Evolutionary conservation across 1,140 invertebrate species (phyloP), one percentile per base, ranked within the genome.

Genomic region (Dendroctonus valens): DNA sequence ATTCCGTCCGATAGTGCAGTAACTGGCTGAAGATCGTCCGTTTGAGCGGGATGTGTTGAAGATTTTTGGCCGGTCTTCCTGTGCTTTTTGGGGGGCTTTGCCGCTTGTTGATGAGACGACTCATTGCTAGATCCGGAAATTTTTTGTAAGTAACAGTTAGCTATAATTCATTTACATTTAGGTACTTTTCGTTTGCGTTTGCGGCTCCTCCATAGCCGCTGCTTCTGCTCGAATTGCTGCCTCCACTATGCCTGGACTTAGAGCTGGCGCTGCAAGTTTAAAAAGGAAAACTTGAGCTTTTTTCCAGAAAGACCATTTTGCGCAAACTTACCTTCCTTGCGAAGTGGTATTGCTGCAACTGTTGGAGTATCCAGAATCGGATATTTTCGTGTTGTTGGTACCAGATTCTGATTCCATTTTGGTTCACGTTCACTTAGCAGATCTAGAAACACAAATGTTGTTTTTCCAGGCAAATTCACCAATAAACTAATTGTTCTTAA

Each of bases 311-410:
- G 12, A 48, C 5, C 0, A 52, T 52, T 52, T 52, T 7, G 9
- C n/a, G 9, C 8, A 64, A 67, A 44, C 48, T 74, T 74, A 91
- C 89, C 89, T 91, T 69, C 86, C 80, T 71, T 89, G 85, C 1
- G 89, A 90, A 73, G 89, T 88, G 65, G 87, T 89, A 77, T 90
- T 89, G 69, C 86, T 89, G 77, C 86, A 89, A 67, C 87, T 89
- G 71, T 87, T 90, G 0, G 89, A 89, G 75, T 91, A 91, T 2
- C 85, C 89, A 8, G 89, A 91, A 80, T 91, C 89, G 0, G 88
- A 89, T 44, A 89, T 81, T 74, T 89, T 89, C 0, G 84, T 86
- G 69, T 83, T 82, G 41, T 81, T 77, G 8, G 78, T 81, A 11
- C 79, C 81, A n/a, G 79, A 79, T 72, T 82, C 80, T 1, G 75